Percentiles rank a stretch among this genome's conserved stretches.
These are phyloP conservation scores for Frieseomelitta varia DNA, from an alignment of 1,140 invertebrate genomes.

Conservation along the genomic window DNA sequence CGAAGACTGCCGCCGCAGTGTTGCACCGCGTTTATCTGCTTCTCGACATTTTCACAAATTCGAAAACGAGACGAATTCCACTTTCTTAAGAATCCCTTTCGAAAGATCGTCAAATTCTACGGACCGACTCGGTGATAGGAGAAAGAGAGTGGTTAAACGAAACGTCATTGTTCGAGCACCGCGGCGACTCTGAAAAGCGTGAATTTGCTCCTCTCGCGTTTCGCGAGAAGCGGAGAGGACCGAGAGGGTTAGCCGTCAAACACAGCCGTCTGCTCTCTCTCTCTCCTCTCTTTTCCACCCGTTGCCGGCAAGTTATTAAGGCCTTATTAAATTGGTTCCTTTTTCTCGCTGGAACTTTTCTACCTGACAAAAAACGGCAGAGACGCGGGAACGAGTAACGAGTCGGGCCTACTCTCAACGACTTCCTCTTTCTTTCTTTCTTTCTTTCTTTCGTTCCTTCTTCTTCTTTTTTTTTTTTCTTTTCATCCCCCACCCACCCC, in stretches of 20 bases:
- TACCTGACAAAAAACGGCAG: conserved; percentile 62
- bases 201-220: conserved; percentile 59
- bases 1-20: too few relatives aligned
- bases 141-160: too few relatives aligned
- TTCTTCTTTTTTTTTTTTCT: too few relatives aligned
- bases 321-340: conserved; percentile 75
- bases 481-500: conserved; percentile 1
- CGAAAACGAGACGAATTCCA: too few relatives aligned
- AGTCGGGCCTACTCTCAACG: conserved; percentile 56
- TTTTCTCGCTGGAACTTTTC: conserved; percentile 59
- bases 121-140: too few relatives aligned
- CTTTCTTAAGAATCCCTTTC: too few relatives aligned
- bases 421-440: too few relatives aligned
- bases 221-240: conserved; percentile 11
- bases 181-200: conserved; percentile 51
- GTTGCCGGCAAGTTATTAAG: conserved; percentile 71
- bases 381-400: conserved; percentile 60
- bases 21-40: too few relatives aligned
- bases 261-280: conserved; percentile 67
- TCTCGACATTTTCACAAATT: too few relatives aligned
- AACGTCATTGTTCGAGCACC: conserved; percentile 33
- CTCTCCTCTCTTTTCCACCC: too few relatives aligned
- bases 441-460: too few relatives aligned
- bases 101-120: too few relatives aligned
- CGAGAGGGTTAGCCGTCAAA: conserved; percentile 65